Percentiles rank a stretch among this genome's conserved stretches.
Evolutionary conservation across 92 coral and sea anemone species (phyloP).

Genomic region (Zoanthus gigantus): DNA sequence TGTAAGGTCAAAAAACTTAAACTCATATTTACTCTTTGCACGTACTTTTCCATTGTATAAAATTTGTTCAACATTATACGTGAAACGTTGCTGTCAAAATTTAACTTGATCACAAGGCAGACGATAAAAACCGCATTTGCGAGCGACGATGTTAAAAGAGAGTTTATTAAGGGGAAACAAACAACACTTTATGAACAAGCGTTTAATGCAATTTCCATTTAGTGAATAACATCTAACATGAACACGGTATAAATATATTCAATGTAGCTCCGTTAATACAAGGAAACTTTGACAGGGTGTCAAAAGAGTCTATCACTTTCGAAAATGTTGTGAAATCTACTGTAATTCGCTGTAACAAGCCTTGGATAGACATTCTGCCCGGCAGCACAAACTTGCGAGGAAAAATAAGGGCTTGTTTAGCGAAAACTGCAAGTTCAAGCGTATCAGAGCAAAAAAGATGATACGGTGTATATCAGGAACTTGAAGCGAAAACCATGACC

Average conservation of each 20-base stretch:
- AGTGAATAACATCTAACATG: constrained; percentile 10
- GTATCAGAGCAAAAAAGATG: constrained; percentile 11
- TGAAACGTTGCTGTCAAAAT: background rate
- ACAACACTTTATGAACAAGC: background rate
- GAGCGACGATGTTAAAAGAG: background rate
- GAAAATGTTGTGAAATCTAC: background rate
- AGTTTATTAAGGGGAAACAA: constrained; percentile 15
- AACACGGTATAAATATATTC: background rate
- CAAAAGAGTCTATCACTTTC: constrained; percentile 4
- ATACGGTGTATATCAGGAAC: constrained; percentile 17
- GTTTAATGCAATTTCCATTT: constrained; percentile 6
- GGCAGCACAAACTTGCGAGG: constrained; percentile 20
- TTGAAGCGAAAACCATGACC: constrained; percentile 33
- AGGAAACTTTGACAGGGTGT: constrained; percentile 24
- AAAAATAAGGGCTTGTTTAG: background rate
- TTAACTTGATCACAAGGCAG: background rate
- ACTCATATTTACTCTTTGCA: background rate
- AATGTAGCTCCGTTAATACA: constrained; percentile 12
- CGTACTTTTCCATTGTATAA: background rate
- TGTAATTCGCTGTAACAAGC: constrained; percentile 17
- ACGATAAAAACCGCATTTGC: background rate
- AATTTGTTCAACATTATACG: background rate
- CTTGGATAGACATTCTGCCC: constrained; percentile 2
- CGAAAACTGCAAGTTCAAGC: background rate
- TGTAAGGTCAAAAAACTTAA: background rate